Percentiles rank a stretch among this genome's conserved stretches.
These are phyloP conservation scores for Leucoptera coffeella DNA, from an alignment of 2,888 invertebrate species.

Conservation along the genomic window DNA sequence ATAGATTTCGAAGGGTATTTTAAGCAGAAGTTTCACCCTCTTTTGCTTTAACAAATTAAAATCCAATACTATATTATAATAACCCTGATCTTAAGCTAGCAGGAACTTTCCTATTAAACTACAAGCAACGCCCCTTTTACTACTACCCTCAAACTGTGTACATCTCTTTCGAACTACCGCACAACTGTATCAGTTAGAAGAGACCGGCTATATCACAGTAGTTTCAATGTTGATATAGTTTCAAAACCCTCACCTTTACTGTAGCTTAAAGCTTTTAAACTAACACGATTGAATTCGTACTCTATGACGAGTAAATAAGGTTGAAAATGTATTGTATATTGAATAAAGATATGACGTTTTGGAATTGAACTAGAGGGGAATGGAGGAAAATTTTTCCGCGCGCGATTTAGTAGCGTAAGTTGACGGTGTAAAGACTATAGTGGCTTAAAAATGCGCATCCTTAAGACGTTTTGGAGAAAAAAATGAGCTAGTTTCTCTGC, in stretches of 20 bases:
- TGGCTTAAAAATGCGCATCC: slow-evolving; percentile 44
- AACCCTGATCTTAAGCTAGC: slow-evolving; percentile 42
- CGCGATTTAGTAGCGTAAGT: slow-evolving; percentile 44
- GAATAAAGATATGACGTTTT: slow-evolving; percentile 10
- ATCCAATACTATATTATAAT: no score
- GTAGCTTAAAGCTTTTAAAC: no score
- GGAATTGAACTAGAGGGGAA: slow-evolving; percentile 15
- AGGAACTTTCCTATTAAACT: no score
- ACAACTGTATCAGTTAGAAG: no score
- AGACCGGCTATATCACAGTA: no score
- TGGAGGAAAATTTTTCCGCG: slow-evolving; percentile 42
- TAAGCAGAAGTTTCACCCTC: no score
- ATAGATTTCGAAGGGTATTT: no score
- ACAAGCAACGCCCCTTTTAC: slow-evolving; percentile 33
- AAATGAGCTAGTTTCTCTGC: slow-evolving; percentile 40
- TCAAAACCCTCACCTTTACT: no score
- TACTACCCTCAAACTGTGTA: slow-evolving; percentile 17
- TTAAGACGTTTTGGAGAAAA: slow-evolving; percentile 50
- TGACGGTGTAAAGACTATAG: slow-evolving; percentile 44
- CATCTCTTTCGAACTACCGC: slow-evolving; percentile 19
- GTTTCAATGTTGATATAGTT: no score
- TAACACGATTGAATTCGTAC: no score
- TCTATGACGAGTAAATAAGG: no score
- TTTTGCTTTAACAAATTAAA: slow-evolving; percentile 11
- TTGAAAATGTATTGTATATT: no score